Evolutionary conservation across 2,797 vertebrate species (phyloP), one percentile per base, ranked within the genome.

Genomic region (Iguana delicatissima): DNA sequence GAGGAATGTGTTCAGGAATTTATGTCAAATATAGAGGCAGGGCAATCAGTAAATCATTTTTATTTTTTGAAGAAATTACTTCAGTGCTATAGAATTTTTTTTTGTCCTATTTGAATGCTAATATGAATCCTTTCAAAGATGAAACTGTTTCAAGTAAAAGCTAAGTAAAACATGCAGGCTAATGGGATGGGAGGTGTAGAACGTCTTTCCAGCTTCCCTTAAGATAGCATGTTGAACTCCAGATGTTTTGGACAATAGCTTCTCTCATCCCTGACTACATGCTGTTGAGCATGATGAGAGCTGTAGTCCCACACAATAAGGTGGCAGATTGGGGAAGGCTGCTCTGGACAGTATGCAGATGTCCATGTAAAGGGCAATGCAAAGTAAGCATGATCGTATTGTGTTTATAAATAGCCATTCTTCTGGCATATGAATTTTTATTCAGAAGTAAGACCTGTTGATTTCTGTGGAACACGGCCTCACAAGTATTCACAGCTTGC

Each of bases 21-120:
- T 26, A 67, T 79, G 38, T 38, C 22, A 29, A 6, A 14, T 35
- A 32, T 32, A 62, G 22, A 59, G 35, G 10, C n/a, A 85, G 29
- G 3, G 5, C 26, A 24, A 59, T 72, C n/a, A 84, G n/a, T 2
- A 20, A 87, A 73, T 14, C 74, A 80, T 84, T 92, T 42, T 84
- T 29, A 62, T 88, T 85, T 88, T 29, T 62, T 32, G 24, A 62
- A 87, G 38, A 73, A 80, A 35, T 42, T 8, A 42, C 76, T 84
- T 26, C 62, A 62, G n/a, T 46, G 55, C 46, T 76, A 85, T 46
- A 67, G 29, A 69, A 50, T 0, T 81, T 29, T 85, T 2, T 26
- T 57, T 46, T 26, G 29, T 87, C 83, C 38, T 20, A 20, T 83
- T 89, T 79, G 88, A 92, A 86, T 67, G 52, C 5, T 90, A 87